These are phyloP conservation scores for Microchrysa polita DNA, from an alignment of 2,888 invertebrate species.

Conservation along the genomic window DNA sequence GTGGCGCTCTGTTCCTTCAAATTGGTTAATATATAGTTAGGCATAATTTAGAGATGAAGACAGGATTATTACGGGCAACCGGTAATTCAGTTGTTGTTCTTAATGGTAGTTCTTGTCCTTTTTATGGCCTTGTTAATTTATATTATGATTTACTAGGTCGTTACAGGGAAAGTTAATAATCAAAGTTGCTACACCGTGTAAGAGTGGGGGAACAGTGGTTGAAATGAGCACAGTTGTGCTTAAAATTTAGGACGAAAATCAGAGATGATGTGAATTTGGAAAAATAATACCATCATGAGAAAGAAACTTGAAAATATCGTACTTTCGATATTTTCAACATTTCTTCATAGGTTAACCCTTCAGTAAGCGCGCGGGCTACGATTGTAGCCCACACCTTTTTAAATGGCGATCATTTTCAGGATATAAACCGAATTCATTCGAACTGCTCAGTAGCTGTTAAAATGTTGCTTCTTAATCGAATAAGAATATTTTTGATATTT, in stretches of 20 bases:
- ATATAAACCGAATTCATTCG: too few relatives aligned
- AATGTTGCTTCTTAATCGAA: too few relatives aligned
- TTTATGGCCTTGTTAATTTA: slow-evolving; percentile 34
- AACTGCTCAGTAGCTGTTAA: too few relatives aligned
- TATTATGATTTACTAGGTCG: slow-evolving; percentile 27
- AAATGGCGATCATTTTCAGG: too few relatives aligned
- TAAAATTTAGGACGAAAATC: not conserved
- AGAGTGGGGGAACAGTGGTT: not conserved
- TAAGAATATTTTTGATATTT: too few relatives aligned
- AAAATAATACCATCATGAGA: too few relatives aligned
- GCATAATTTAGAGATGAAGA: slow-evolving; percentile 35
- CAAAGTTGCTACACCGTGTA: not conserved
- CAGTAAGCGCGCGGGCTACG: too few relatives aligned
- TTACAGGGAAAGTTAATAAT: slow-evolving; percentile 4
- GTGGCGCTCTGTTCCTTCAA: slow-evolving; percentile 20
- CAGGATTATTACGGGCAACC: slow-evolving; percentile 22
- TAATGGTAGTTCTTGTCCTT: not conserved
- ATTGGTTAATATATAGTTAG: slow-evolving; percentile 41
- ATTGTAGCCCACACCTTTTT: too few relatives aligned
- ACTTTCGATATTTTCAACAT: too few relatives aligned
- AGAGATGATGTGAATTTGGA: too few relatives aligned
- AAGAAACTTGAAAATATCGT: too few relatives aligned
- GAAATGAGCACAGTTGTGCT: not conserved
- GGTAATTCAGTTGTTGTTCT: slow-evolving; percentile 13
- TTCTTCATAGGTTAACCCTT: too few relatives aligned